Percentiles rank a stretch among this genome's conserved stretches.
phyloP scores from a whole-genome alignment of 2,797 vertebrate species.

The Kryptolebias ocellatus region DNA sequence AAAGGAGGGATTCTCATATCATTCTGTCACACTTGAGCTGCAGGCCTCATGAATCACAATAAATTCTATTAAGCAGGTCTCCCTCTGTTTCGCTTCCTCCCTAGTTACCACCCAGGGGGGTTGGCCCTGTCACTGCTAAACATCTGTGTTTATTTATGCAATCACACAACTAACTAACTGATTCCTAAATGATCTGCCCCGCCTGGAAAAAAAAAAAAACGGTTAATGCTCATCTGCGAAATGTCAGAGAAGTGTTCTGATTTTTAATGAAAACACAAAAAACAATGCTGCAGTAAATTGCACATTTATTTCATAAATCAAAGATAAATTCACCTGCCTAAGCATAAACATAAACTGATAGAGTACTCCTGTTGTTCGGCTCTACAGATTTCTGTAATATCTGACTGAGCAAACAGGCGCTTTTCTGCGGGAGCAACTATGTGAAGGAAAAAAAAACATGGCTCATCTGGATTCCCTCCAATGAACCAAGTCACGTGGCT shows the following conservation, averaged over 20 bases:
- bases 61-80: conserved; percentile 77
- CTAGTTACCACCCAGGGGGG: conserved; percentile 68
- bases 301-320: conserved; percentile 38
- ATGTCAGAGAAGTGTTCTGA: conserved; percentile 64
- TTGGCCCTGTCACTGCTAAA: conserved; percentile 73
- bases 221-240: conserved; percentile 80
- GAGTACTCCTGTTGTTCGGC: conserved; percentile 40
- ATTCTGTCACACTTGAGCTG: conserved; percentile 81
- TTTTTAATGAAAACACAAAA: conserved; percentile 60
- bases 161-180: conserved; percentile 82
- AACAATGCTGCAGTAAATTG: conserved; percentile 67
- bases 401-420: conserved; percentile 40
- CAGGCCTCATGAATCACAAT: conserved; percentile 78
- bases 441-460: conserved; percentile 48
- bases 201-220: conserved; percentile 42
- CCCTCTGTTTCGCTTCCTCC: conserved; percentile 61
- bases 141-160: conserved; percentile 87
- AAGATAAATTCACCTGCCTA: conserved; percentile 12
- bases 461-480: conserved; percentile 70
- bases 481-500: conserved; percentile 71
- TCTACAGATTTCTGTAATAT: conserved; percentile 40
- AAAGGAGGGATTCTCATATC: conserved; percentile 78
- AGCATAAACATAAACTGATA: conserved; percentile 28
- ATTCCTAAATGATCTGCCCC: conserved; percentile 74
- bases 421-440: conserved; percentile 51